Evolutionary conservation across 2,113 vertebrate genomes (phyloP).

Genomic region (Vireo altiloquus): DNA sequence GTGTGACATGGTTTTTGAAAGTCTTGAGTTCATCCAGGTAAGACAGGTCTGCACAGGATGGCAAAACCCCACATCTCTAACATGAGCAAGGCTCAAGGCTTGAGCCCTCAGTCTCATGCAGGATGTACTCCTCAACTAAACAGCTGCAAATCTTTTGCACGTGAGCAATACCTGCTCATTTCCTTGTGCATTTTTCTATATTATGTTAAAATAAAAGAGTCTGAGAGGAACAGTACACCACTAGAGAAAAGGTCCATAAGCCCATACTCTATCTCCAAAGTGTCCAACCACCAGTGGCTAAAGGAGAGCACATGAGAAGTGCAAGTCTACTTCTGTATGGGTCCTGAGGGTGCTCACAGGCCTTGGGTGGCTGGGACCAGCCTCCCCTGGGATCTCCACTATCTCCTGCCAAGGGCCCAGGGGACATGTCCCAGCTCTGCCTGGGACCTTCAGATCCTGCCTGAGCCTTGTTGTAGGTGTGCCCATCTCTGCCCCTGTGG

Average conservation of each 20-base stretch:
- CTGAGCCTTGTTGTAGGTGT: not conserved
- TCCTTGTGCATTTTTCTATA: not conserved
- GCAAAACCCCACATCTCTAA: not conserved
- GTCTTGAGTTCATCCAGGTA: not conserved
- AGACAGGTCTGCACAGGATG: not conserved
- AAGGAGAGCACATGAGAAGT: not conserved
- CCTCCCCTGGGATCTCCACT: not conserved
- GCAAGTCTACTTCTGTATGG: not conserved
- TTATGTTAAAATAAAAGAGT: not conserved
- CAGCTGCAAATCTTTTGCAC: not conserved
- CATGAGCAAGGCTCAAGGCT: not conserved
- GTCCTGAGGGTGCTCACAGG: not conserved
- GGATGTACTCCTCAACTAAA: not conserved
- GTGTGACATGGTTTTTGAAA: not conserved
- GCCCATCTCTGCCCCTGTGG: not conserved
- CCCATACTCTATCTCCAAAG: not conserved
- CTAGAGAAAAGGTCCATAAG: not conserved
- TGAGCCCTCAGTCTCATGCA: not conserved
- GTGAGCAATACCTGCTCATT: not conserved
- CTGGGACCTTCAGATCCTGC: not conserved
- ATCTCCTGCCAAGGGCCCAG: not conserved
- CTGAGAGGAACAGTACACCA: not conserved
- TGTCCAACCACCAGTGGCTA: not conserved
- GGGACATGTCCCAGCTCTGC: not conserved
- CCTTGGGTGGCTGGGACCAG: not conserved